Base-by-base conservation (phyloP, 35 echinoderm and acorn worm species). In the Ophioderma brevispina region DNA sequence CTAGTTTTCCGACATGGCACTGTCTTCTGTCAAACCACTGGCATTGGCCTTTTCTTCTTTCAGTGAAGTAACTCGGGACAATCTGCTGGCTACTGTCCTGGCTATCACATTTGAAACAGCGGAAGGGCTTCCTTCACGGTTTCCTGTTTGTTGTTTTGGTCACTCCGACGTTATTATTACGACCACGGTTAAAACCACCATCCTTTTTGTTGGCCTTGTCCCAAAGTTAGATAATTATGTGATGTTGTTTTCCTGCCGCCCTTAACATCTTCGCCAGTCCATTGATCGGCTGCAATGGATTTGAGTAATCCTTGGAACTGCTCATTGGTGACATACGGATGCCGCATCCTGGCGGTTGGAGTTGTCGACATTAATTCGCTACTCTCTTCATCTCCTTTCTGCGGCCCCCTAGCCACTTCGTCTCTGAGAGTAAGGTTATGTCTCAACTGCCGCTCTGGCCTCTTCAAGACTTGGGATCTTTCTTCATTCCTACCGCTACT, bases 401-500 rank as follows among this genome's bases (percentile, higher is more conserved):
- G 21, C 6, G 81, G 37, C 14, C 8, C 8, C 6, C 31, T 37
- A 0, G 39, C 46, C 14, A 81, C 28, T 4, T 70, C 78, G 17
- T 92, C 91, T 10, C 76, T 40, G 17, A 92, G 77, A 15, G 85
- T 43, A 1, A 36, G 3, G 42, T n/a, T 41, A 87, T 34, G 38
- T 80, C 39, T 87, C 84, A 0, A 79, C 84, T 0, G 90, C 90
- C 0, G 41, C 46, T 34, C 50, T 11, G 42, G 90, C 90, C 13
- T 79, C 78, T 40, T 93, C 85, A 34, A 93, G 63, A 0, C 1
- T 76, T 81, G 33, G 79, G 21, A 1, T 84, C 84, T 1, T 92
- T 40, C 31, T 46, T 82, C 91, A 92, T 92, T 0, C 91, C 85
- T 0, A 92, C 63, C 0, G 76, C 49, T n/a, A 93, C 40, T 6